Conservation (phyloP, 2,888 invertebrate species). For the Pseudococcus longispinus region DNA sequence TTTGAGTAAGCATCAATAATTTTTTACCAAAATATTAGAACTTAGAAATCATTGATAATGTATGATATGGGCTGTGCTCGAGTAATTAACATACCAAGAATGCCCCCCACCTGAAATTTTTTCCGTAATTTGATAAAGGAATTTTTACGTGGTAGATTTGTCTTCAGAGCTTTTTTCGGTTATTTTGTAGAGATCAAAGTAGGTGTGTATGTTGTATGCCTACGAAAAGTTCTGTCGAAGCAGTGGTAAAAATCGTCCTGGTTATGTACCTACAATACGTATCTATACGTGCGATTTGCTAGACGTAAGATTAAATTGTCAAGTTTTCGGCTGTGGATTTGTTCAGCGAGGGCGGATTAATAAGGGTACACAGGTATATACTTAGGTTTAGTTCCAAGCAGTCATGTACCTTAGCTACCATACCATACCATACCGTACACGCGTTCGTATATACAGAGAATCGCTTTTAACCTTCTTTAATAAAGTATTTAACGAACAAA, state of each 20-base stretch:
- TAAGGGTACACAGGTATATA: background rate
- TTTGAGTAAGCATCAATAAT: too few species aligned
- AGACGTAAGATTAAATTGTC: background rate
- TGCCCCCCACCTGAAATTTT: too few species aligned
- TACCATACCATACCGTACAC: background rate
- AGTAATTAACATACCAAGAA: too few species aligned
- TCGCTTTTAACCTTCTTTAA: background rate
- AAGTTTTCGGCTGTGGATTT: background rate
- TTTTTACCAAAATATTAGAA: too few species aligned
- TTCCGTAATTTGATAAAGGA: too few species aligned
- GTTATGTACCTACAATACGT: too few species aligned
- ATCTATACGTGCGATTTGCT: background rate
- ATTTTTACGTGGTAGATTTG: too few species aligned
- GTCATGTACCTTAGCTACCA: background rate
- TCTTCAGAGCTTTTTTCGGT: too few species aligned
- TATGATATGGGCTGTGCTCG: too few species aligned
- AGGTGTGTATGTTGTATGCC: background rate
- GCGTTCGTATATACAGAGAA: background rate
- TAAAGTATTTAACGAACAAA: conserved; percentile 21
- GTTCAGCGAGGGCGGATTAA: background rate
- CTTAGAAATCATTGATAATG: too few species aligned
- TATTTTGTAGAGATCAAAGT: background rate
- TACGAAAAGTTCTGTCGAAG: background rate
- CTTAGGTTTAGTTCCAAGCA: background rate
- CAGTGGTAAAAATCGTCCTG: background rate